Base-by-base conservation (phyloP, 2,888 invertebrate species). In the Mythimna albipuncta region DNA sequence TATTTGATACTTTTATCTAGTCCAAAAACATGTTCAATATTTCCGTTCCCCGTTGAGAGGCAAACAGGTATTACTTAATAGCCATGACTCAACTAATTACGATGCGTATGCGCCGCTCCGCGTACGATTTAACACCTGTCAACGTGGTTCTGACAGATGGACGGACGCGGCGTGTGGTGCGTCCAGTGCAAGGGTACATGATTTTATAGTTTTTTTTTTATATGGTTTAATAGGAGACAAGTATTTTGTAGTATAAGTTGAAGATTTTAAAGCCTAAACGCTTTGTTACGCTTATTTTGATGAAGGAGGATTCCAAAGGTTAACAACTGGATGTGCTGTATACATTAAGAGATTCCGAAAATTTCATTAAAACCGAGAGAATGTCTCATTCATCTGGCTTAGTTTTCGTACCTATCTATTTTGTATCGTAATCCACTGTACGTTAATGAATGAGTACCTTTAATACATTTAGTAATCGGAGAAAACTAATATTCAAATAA, bases 81-180 rank as follows among this genome's bases (percentile, higher is more conserved):
- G 90, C 83, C 90, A 89, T 93, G 94, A 94, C 90, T 93, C 91
- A 88, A 89, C 92, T 93, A 93, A 93, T 94, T 93, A 92, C 91
- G 85, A 84, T 86, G 86, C 86, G 85, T 83, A 85, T 85, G 91
- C 90, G 89, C 83, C 89, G 85, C 89, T 88, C 86, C 88, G 89
- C 88, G 89, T 88, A 90, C 92, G 91, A 92, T 93, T 93, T 93
- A 94, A 94, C 95, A 95, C 94, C 94, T 94, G 95, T 95, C 95
- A 94, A 93, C 93, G 82, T 87, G 72, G 87, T 84, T 84, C 90
- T 89, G 93, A 92, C 92, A 90, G 93, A 92, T 91, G 71, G 88
- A 89, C 89, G 85, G 89, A 89, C 90, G 88, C 89, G 89, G 89
- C 88, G 88, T 89, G 90, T 83, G 87, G 87, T 84, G 78, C 32